Evolutionary conservation across 2,797 vertebrate genomes (phyloP).

Genomic region (Coracias cyanogaster): DNA sequence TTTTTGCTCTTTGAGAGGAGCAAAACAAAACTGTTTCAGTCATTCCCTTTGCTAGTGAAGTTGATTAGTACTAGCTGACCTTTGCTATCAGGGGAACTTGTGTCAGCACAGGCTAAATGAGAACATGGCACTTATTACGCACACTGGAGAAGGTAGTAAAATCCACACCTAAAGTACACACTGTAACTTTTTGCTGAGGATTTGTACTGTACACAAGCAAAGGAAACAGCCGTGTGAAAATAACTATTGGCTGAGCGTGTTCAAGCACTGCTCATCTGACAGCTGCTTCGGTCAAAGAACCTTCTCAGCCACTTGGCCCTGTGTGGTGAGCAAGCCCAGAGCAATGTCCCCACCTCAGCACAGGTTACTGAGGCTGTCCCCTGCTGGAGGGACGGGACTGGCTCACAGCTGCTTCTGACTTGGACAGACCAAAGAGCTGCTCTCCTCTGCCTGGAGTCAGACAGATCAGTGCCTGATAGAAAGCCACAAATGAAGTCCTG

Average conservation of each 20-base stretch:
- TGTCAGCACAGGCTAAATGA: not conserved
- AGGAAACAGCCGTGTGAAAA: not conserved
- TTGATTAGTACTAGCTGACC: no score
- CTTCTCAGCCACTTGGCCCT: not conserved
- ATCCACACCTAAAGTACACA: not conserved
- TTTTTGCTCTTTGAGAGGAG: not conserved
- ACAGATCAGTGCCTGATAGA: not conserved
- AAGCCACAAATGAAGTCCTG: not conserved
- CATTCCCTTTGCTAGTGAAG: not conserved
- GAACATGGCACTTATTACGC: rapidly evolving
- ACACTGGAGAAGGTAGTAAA: not conserved
- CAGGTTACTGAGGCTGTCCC: not conserved
- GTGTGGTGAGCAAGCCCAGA: not conserved
- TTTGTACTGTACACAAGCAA: not conserved
- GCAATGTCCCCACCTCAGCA: not conserved
- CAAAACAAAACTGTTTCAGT: not conserved
- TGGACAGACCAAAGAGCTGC: not conserved
- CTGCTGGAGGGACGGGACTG: not conserved
- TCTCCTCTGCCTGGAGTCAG: not conserved
- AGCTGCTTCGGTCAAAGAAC: not conserved
- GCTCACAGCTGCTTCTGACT: not conserved
- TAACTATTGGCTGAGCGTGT: rapidly evolving
- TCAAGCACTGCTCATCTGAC: not conserved
- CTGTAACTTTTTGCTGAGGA: not conserved
- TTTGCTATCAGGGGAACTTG: not conserved